Evolutionary conservation across 2,888 invertebrate species (phyloP).

Genomic region (Microctonus brassicae): DNA sequence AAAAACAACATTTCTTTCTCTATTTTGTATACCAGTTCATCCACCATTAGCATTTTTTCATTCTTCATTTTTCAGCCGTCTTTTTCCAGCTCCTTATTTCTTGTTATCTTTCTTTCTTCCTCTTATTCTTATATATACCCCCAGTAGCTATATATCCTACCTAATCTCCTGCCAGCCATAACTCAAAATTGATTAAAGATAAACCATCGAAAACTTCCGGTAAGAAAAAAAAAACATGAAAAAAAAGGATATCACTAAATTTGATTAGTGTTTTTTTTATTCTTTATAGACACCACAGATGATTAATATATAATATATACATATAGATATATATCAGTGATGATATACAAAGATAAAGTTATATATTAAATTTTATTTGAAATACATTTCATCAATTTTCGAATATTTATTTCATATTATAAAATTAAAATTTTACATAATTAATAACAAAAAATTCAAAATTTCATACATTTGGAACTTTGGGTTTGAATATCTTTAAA

Average conservation of each 20-base stretch:
- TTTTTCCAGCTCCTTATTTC: background rate
- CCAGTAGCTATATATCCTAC: background rate
- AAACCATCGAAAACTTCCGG: conserved; percentile 9
- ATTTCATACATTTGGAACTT: too few species aligned
- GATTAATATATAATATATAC: too few species aligned
- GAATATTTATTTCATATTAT: too few species aligned
- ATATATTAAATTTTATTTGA: too few species aligned
- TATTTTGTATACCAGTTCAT: background rate
- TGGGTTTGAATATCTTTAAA: too few species aligned
- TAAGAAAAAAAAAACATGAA: background rate
- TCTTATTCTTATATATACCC: background rate
- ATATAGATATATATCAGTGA: too few species aligned
- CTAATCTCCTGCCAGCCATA: conserved; percentile 1
- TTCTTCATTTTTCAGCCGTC: conserved; percentile 21
- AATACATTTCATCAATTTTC: too few species aligned
- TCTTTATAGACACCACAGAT: too few species aligned
- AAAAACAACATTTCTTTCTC: conserved; percentile 15
- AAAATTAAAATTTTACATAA: too few species aligned
- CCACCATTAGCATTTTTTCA: conserved; percentile 36
- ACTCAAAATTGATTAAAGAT: conserved; percentile 5
- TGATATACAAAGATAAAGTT: too few species aligned
- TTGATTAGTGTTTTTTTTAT: background rate
- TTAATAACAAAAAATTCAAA: too few species aligned
- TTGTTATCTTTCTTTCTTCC: background rate
- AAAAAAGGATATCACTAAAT: background rate